Conservation (phyloP, 2,797 vertebrate genomes). For the Acipenser ruthenus region DNA sequence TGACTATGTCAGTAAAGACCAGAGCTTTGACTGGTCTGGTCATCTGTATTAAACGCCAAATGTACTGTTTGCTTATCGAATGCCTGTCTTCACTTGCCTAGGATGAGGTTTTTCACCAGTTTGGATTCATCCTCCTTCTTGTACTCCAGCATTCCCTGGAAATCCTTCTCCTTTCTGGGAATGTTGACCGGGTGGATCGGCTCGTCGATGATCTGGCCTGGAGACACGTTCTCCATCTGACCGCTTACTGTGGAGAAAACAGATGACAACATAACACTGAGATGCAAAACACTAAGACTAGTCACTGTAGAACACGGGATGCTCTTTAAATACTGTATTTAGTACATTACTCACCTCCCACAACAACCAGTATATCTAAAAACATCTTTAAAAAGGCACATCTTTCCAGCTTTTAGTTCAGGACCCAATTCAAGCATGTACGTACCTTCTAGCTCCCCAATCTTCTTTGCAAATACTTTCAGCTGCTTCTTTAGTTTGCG, state of each 20-base stretch:
- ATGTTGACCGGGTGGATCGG: slow-evolving; percentile 93
- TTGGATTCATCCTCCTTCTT: slow-evolving; percentile 95
- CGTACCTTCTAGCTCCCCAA: slow-evolving; percentile 90
- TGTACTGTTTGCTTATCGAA: background rate
- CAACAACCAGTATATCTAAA: no score
- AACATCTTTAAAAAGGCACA: no score
- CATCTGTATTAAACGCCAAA: background rate
- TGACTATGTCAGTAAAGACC: background rate
- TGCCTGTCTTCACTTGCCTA: slow-evolving; percentile 62
- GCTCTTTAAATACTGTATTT: no score
- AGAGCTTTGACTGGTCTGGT: background rate
- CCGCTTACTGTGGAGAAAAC: slow-evolving; percentile 47
- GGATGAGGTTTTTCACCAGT: slow-evolving; percentile 92
- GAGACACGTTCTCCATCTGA: slow-evolving; percentile 87
- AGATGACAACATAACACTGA: background rate
- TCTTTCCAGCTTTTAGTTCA: no score
- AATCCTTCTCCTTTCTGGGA: slow-evolving; percentile 93
- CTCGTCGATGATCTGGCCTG: slow-evolving; percentile 88
- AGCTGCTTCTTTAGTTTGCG: slow-evolving; percentile 97
- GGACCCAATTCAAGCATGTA: no score
- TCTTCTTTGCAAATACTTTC: slow-evolving; percentile 96
- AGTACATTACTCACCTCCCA: no score
- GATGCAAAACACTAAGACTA: background rate
- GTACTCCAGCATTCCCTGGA: slow-evolving; percentile 97
- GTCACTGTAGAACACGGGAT: background rate